These are phyloP conservation scores for Trachymyrmex septentrionalis DNA, from an alignment of 1,140 invertebrate species.

Conservation along the genomic window DNA sequence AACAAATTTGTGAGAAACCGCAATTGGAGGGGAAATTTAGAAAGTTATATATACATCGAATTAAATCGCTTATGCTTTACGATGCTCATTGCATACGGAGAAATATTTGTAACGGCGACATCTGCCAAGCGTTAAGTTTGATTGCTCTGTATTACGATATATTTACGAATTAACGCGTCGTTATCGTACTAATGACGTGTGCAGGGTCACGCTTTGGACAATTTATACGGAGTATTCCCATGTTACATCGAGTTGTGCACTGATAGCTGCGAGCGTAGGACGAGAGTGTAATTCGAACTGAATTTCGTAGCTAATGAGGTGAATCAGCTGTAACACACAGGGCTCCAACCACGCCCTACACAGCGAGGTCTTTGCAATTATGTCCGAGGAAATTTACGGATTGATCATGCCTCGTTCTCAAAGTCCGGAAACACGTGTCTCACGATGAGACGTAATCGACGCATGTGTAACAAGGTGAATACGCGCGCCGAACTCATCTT, in stretches of 20 bases:
- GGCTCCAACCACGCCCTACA: slow-evolving; percentile 16
- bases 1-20: background rate
- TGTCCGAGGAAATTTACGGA: slow-evolving; percentile 6
- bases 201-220: slow-evolving; percentile 24
- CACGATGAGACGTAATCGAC: slow-evolving; percentile 67
- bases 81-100: background rate
- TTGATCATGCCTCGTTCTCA: slow-evolving; percentile 55
- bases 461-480: slow-evolving; percentile 45
- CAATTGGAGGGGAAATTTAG: background rate
- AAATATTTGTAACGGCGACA: background rate
- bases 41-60: slow-evolving; percentile 10
- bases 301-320: slow-evolving; percentile 70
- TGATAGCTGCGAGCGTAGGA: background rate
- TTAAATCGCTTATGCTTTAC: background rate
- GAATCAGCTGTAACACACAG: slow-evolving; percentile 62
- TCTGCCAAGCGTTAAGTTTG: background rate
- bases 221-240: slow-evolving; percentile 36
- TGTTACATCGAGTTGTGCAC: slow-evolving; percentile 13
- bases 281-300: slow-evolving; percentile 34
- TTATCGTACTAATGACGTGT: slow-evolving; percentile 20
- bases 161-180: slow-evolving; percentile 13
- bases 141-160: background rate
- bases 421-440: slow-evolving; percentile 64
- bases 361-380: slow-evolving; percentile 57
- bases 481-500: slow-evolving; percentile 33